phyloP scores from a whole-genome alignment of 2,888 invertebrate species.

The Euplexia lucipara region DNA sequence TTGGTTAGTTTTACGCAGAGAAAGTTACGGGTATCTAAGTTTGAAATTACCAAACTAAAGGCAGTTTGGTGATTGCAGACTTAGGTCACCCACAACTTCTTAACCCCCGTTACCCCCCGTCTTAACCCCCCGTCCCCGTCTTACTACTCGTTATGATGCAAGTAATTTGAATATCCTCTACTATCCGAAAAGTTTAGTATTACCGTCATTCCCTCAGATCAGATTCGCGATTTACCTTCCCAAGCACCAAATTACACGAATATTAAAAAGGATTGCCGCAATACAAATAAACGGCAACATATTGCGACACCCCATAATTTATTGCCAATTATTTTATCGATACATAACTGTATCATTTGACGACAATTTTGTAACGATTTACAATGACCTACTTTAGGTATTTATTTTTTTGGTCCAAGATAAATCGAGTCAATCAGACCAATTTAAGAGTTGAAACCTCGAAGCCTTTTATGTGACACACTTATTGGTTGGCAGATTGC shows the following conservation, averaged over 20 bases:
- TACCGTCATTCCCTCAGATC: background rate
- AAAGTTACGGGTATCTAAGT: no score
- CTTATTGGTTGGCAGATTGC: slow-evolving; percentile 26
- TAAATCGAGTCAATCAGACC: slow-evolving; percentile 32
- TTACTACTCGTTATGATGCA: no score
- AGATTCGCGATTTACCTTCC: background rate
- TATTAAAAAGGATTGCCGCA: slow-evolving; percentile 14
- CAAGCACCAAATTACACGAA: slow-evolving; percentile 2
- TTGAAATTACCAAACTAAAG: no score
- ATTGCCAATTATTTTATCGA: slow-evolving; percentile 57
- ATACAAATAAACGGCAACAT: slow-evolving; percentile 31
- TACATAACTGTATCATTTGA: slow-evolving; percentile 56
- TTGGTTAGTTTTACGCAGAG: no score
- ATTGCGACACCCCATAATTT: slow-evolving; percentile 45
- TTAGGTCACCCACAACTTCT: no score
- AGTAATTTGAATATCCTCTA: no score
- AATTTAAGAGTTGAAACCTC: slow-evolving; percentile 48
- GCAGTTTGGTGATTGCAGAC: no score
- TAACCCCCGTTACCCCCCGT: no score
- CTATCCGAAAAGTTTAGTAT: background rate
- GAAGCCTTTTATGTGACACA: slow-evolving; percentile 34
- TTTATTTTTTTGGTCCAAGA: slow-evolving; percentile 53
- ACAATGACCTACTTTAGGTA: slow-evolving; percentile 61
- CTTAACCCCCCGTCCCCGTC: no score
- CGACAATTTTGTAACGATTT: slow-evolving; percentile 58